A percentile compares a stretch with the other conserved stretches of the same genome.
phyloP scores from a whole-genome alignment of 2,888 invertebrate species.

The Hypselothyrea guttata region DNA sequence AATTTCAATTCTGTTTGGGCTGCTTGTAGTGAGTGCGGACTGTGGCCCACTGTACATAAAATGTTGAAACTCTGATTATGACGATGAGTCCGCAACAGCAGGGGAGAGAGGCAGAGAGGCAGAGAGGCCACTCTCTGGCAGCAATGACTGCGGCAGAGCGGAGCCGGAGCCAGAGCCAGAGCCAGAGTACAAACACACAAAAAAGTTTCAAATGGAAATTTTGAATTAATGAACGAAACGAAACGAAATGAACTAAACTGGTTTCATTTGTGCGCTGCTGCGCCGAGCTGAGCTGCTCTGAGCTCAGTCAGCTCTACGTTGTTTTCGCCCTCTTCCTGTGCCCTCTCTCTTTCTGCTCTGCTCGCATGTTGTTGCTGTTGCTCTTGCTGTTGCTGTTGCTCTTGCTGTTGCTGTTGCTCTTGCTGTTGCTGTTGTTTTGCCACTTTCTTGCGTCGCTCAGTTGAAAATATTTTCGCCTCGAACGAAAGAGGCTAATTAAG shows the following conservation, averaged over 20 bases:
- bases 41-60: conserved; percentile 68
- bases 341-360: conserved; percentile 7
- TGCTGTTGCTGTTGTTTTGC: conserved; percentile 50
- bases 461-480: conserved; percentile 77
- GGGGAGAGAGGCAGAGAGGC: conserved; percentile 44
- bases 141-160: conserved; percentile 57
- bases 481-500: conserved; percentile 79
- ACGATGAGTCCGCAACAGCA: conserved; percentile 66
- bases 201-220: conserved; percentile 81
- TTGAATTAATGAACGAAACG: conserved; percentile 81
- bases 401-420: conserved; percentile 7
- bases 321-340: conserved; percentile 53
- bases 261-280: conserved; percentile 76
- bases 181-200: conserved; percentile 45
- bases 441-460: conserved; percentile 78
- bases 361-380: conserved; percentile 31
- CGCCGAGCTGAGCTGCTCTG: conserved; percentile 60
- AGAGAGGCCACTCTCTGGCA: conserved; percentile 50
- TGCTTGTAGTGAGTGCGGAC: conserved; percentile 22
- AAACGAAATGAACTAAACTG: conserved; percentile 79
- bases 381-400: conserved; percentile 37
- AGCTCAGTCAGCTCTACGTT: conserved; percentile 71
- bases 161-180: conserved; percentile 55
- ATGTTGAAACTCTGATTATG: conserved; percentile 76
- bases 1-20: no score